These are phyloP conservation scores for Eumaeus atala DNA, from an alignment of 1,140 invertebrate genomes.

Conservation along the genomic window DNA sequence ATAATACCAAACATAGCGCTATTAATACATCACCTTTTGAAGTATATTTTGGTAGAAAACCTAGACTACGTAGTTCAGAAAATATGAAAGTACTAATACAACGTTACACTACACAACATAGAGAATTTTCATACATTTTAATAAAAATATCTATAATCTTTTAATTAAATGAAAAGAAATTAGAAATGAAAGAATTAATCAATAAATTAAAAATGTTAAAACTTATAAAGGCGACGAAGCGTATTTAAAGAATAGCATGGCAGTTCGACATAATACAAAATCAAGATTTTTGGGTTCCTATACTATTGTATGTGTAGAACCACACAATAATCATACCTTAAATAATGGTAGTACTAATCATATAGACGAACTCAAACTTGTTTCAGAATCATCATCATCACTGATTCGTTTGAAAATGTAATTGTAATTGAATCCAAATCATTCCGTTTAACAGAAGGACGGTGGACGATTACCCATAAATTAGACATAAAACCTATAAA, in stretches of 20 bases:
- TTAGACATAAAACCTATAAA: slow-evolving; percentile 25
- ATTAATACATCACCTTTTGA: slow-evolving; percentile 23
- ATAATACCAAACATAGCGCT: slow-evolving; percentile 20
- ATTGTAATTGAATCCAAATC: slow-evolving; percentile 17
- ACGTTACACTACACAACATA: slow-evolving; percentile 19
- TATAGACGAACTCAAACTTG: slow-evolving; percentile 22
- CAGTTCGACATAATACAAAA: no score
- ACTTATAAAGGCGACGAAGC: slow-evolving; percentile 17
- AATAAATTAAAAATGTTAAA: slow-evolving; percentile 14
- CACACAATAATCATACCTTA: slow-evolving; percentile 22
- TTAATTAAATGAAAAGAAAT: slow-evolving; percentile 15
- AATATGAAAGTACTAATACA: slow-evolving; percentile 19
- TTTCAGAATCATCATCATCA: slow-evolving; percentile 14
- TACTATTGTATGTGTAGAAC: slow-evolving; percentile 18
- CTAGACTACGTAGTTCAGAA: slow-evolving; percentile 18
- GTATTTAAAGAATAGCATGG: slow-evolving; percentile 26
- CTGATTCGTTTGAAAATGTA: slow-evolving; percentile 13
- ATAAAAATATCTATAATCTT: slow-evolving; percentile 18
- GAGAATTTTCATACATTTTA: slow-evolving; percentile 19
- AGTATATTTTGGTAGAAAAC: slow-evolving; percentile 24
- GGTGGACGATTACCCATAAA: slow-evolving; percentile 18
- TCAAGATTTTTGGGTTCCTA: no score
- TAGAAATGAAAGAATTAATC: slow-evolving; percentile 19
- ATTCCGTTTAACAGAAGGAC: slow-evolving; percentile 18
- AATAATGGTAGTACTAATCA: slow-evolving; percentile 21